phyloP scores from a whole-genome alignment of 2,113 vertebrate species.

The Orientallactaga bullata region DNA sequence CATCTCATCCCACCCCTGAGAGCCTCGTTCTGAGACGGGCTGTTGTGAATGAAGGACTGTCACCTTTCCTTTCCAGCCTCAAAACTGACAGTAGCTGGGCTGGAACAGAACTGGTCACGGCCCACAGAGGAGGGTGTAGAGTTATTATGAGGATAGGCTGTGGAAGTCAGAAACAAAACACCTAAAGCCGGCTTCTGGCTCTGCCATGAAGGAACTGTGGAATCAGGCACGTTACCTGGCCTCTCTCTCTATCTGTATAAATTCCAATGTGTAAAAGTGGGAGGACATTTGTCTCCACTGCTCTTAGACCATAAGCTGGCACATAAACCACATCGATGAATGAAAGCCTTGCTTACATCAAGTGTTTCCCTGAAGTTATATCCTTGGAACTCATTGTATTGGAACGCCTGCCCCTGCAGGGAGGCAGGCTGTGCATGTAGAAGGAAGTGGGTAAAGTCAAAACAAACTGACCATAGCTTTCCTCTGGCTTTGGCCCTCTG shows the following conservation, averaged over 20 bases:
- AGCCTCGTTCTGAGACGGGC: not conserved
- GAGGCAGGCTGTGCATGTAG: too few relatives aligned
- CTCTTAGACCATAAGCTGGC: not conserved
- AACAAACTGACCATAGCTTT: not conserved
- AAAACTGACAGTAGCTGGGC: not conserved
- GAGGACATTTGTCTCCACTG: not conserved
- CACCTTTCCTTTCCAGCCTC: too few relatives aligned
- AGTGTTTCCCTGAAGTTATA: too few relatives aligned
- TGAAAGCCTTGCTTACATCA: not conserved
- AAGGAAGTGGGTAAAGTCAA: not conserved
- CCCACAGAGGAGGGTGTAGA: fast-evolving
- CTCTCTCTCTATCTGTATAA: not conserved
- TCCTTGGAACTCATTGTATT: not conserved
- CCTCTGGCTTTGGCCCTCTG: not conserved
- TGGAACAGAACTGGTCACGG: not conserved
- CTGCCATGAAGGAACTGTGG: not conserved
- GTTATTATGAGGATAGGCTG: not conserved
- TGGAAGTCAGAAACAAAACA: not conserved
- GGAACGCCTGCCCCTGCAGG: not conserved
- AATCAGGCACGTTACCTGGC: not conserved
- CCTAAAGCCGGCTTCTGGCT: not conserved
- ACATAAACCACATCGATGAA: not conserved
- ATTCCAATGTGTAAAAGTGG: not conserved
- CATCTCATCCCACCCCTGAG: not conserved
- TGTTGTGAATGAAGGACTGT: too few relatives aligned